A percentile compares a stretch with the other conserved stretches of the same genome.
phyloP scores from a whole-genome alignment of 2,888 invertebrate species.

The Molorchus minor region DNA sequence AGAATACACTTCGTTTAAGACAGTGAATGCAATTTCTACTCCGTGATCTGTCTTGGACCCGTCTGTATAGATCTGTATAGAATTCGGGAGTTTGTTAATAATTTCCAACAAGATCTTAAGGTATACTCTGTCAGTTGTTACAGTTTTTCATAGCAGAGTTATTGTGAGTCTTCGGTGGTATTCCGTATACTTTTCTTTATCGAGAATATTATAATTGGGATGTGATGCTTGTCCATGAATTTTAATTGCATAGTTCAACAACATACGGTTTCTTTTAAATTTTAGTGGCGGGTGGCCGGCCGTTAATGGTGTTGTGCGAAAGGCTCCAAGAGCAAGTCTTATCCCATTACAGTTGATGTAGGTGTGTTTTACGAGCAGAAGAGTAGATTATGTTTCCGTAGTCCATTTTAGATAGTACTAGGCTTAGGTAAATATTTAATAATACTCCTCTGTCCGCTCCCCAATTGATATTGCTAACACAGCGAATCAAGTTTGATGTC shows the following conservation, averaged over 20 bases:
- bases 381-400: constrained; percentile 8
- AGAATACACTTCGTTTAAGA: no score
- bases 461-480: constrained; percentile 8
- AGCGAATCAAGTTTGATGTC: not conserved
- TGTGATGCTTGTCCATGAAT: constrained; percentile 5
- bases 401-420: constrained; percentile 11
- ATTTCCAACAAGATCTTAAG: not conserved
- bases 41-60: not conserved
- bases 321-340: constrained; percentile 4
- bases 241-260: not conserved
- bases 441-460: not conserved
- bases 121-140: not conserved
- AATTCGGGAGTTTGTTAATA: not conserved
- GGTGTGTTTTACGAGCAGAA: not conserved
- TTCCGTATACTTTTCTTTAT: not conserved
- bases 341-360: constrained; percentile 1
- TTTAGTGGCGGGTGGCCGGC: not conserved
- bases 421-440: not conserved
- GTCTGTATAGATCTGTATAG: not conserved
- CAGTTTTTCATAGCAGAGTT: not conserved
- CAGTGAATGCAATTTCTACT: no score
- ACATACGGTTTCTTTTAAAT: not conserved
- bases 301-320: constrained; percentile 2
- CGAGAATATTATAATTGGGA: not conserved
- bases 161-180: constrained; percentile 1